A percentile compares a stretch with the other conserved stretches of the same genome.
These are phyloP conservation scores for Cryptotermes secundus DNA, from an alignment of 1,140 invertebrate species.

Conservation along the genomic window DNA sequence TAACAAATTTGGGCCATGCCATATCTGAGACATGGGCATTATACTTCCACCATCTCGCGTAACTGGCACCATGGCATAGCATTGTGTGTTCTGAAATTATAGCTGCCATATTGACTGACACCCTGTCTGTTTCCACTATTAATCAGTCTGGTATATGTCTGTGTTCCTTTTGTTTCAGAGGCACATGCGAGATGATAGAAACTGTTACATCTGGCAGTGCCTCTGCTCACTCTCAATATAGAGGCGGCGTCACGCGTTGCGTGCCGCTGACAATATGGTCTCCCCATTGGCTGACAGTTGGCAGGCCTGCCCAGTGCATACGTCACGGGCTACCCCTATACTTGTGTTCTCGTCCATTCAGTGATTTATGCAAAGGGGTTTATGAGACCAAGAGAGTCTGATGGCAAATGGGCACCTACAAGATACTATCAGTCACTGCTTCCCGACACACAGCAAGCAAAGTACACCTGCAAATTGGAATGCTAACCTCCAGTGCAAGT, in stretches of 20 bases:
- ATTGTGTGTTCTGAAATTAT: conserved; percentile 2
- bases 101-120: neutral
- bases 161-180: conserved; percentile 65
- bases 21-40: too few species aligned
- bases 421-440: neutral
- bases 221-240: conserved; percentile 26
- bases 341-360: neutral
- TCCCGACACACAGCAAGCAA: conserved; percentile 1
- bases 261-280: neutral
- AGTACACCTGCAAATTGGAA: neutral
- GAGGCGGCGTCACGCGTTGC: neutral
- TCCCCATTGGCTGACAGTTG: neutral
- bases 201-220: conserved; percentile 33
- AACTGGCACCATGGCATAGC: too few species aligned
- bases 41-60: too few species aligned
- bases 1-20: too few species aligned
- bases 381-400: conserved; percentile 4
- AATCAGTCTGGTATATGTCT: conserved; percentile 59
- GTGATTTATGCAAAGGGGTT: conserved; percentile 2
- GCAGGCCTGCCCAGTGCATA: neutral
- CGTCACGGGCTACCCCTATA: neutral
- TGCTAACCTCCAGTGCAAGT: conserved; percentile 10
- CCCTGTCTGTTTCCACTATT: conserved; percentile 40
- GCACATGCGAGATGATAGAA: conserved; percentile 67
- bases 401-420: conserved; percentile 13